Evolutionary conservation across 2,888 invertebrate species (phyloP), one percentile per base, ranked within the genome.

Genomic region (Cephus pulcher): DNA sequence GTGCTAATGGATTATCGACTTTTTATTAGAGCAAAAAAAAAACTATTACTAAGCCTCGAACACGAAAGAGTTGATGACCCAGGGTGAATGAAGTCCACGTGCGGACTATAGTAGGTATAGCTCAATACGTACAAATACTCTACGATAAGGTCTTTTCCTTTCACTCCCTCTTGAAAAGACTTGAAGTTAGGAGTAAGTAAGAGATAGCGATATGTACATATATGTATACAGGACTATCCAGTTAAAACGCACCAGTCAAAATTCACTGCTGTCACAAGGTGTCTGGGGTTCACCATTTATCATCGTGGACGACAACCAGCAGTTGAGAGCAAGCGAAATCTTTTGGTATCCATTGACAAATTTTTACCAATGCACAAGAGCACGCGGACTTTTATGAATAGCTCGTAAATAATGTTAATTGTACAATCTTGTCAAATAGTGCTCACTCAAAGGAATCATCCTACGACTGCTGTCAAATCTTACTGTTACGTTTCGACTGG

Each of bases 11-110:
- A 56, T 23, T 23, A 9, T 56, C 9, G 56, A 56, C 23, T 56
- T 56, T 56, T 23, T 23, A 56, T 56, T 56, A 9, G 2, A 56
- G 56, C 23, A 56, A 56, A 56, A 56, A 56, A 56, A 40, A 9
- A 40, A 23, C 23, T 56, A 23, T 56, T 23, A 23, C 6, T 23
- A 23, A 23, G 6, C 23, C 9, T 56, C 23, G 0, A 56, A 23
- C 23, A 56, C 23, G 9, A 56, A 56, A 23, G 33, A 34, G 11
- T 11, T 12, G 71, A 71, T 3, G 23, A 0, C 30, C 32, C 71
- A 71, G 32, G 15, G 71, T 34, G 71, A 71, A 71, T 71, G 71
- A 71, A 33, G 71, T 71, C 32, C 71, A 71, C 32, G 34, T 32
- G 32, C 33, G 30, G 71, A 56, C 56, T 56, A 56, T 56, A 56